Evolutionary conservation across 2,113 vertebrate genomes (phyloP).

Genomic region (Catagonus wagneri): DNA sequence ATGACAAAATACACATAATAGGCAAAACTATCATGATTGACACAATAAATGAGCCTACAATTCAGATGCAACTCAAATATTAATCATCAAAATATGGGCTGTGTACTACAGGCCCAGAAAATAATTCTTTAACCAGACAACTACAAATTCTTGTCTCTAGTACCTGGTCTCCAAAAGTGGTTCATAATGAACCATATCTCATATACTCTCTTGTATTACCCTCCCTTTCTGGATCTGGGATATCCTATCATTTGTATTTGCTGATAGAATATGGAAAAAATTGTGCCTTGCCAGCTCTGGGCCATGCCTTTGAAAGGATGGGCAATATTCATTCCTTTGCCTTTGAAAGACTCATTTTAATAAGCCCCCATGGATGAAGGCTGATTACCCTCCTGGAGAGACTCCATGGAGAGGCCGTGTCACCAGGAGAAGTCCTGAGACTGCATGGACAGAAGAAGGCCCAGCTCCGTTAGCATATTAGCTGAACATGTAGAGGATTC

Average conservation of each 20-base stretch:
- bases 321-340: neutral
- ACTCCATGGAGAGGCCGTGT: accelerated
- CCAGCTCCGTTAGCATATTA: neutral
- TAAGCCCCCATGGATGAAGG: neutral
- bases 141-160: neutral
- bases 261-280: neutral
- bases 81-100: neutral
- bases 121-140: neutral
- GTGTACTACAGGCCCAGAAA: neutral
- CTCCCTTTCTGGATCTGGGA: neutral
- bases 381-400: neutral
- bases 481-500: neutral
- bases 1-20: neutral
- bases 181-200: neutral
- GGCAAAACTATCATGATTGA: neutral
- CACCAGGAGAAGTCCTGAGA: neutral
- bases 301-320: neutral
- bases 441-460: accelerated
- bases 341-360: neutral
- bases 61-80: neutral
- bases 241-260: neutral
- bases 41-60: neutral
- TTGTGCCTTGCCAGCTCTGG: neutral
- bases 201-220: neutral
- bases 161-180: neutral